A percentile compares a stretch with the other conserved stretches of the same genome.
phyloP scores from a whole-genome alignment of 2,888 invertebrate genomes.

The Branchipolynoe longqiensis region DNA sequence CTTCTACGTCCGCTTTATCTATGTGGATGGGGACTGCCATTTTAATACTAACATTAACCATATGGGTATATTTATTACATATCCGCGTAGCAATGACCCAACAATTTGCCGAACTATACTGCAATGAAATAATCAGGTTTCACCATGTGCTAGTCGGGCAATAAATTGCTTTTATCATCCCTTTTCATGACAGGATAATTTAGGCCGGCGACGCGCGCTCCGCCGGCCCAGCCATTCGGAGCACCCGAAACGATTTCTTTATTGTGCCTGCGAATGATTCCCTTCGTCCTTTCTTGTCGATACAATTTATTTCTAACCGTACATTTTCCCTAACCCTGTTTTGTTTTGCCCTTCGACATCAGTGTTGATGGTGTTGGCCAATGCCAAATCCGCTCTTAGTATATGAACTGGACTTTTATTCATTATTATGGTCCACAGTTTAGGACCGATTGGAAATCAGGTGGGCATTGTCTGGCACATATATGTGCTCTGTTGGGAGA shows the following conservation, averaged over 20 bases:
- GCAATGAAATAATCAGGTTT: slow-evolving; percentile 21
- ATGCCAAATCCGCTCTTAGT: slow-evolving; percentile 6
- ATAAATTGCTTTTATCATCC: slow-evolving; percentile 32
- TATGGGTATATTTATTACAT: neutral
- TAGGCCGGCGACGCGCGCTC: neutral
- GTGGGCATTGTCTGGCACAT: no score
- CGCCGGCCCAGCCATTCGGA: neutral
- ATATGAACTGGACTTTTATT: slow-evolving; percentile 26
- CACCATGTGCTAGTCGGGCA: slow-evolving; percentile 17
- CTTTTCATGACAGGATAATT: slow-evolving; percentile 35
- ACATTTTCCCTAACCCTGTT: slow-evolving; percentile 26
- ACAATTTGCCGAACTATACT: neutral
- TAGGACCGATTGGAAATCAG: no score
- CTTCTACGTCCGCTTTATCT: neutral
- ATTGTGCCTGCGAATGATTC: slow-evolving; percentile 7
- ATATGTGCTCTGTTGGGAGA: no score
- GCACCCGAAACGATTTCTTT: slow-evolving; percentile 13
- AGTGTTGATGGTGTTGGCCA: slow-evolving; percentile 5
- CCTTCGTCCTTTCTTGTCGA: slow-evolving; percentile 16
- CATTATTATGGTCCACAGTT: neutral
- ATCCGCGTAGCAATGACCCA: neutral
- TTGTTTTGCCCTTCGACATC: slow-evolving; percentile 21
- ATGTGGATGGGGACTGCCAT: neutral
- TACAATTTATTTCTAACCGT: slow-evolving; percentile 16
- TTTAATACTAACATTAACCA: neutral